Percentiles rank a stretch among this genome's conserved stretches.
These are phyloP conservation scores for Cataglyphis livida DNA, from an alignment of 2,888 invertebrate species.

Conservation along the genomic window DNA sequence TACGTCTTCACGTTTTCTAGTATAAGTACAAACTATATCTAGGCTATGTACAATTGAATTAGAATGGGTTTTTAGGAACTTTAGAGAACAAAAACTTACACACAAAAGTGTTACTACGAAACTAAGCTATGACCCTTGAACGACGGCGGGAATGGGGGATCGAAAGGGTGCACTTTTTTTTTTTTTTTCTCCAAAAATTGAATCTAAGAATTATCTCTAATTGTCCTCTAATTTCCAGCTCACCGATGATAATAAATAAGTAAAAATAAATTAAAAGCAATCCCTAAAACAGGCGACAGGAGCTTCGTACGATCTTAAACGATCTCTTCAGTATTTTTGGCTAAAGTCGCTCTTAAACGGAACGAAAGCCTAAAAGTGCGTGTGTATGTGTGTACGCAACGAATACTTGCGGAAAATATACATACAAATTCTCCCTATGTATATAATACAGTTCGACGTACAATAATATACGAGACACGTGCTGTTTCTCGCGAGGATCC, in stretches of 20 bases:
- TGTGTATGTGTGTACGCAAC: not conserved
- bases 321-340: constrained; percentile 61
- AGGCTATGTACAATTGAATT: constrained; percentile 73
- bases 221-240: constrained; percentile 11
- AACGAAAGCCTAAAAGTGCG: constrained; percentile 41
- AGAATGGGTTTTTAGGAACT: constrained; percentile 74
- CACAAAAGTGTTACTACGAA: constrained; percentile 62
- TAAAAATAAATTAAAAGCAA: constrained; percentile 37
- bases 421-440: constrained; percentile 40
- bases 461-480: constrained; percentile 69
- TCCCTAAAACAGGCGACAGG: not conserved
- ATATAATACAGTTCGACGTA: constrained; percentile 51
- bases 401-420: constrained; percentile 52
- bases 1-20: constrained; percentile 32
- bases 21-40: constrained; percentile 66
- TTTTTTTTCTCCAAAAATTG: constrained; percentile 6
- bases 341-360: constrained; percentile 52
- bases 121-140: constrained; percentile 56
- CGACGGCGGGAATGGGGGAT: not conserved
- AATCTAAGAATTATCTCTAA: not conserved
- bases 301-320: constrained; percentile 31
- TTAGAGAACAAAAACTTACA: constrained; percentile 72
- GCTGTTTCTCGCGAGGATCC: constrained; percentile 52
- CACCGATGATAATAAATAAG: constrained; percentile 30
- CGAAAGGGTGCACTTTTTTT: not conserved